Evolutionary conservation across 2,888 invertebrate species (phyloP).

Genomic region (Scelioninae gen. 1): DNA sequence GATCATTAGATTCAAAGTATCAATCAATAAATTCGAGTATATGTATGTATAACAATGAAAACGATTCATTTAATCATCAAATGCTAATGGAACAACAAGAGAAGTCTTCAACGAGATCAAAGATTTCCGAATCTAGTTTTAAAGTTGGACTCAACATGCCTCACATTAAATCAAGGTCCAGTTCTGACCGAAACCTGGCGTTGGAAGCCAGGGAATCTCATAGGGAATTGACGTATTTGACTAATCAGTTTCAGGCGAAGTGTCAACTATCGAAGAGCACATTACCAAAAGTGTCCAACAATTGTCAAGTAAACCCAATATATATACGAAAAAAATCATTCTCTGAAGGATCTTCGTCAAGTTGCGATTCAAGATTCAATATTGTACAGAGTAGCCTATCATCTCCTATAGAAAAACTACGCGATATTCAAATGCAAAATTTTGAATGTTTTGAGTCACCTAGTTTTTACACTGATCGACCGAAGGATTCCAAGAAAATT

Average conservation of each 20-base stretch:
- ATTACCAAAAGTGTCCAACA: background rate
- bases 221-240: slow-evolving; percentile 30
- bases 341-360: slow-evolving; percentile 18
- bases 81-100: slow-evolving; percentile 39
- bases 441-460: slow-evolving; percentile 24
- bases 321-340: slow-evolving; percentile 32
- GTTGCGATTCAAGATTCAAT: slow-evolving; percentile 12
- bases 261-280: slow-evolving; percentile 24
- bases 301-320: slow-evolving; percentile 20
- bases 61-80: slow-evolving; percentile 36
- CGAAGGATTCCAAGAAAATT: slow-evolving; percentile 24
- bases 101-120: slow-evolving; percentile 41
- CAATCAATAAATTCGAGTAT: slow-evolving; percentile 72
- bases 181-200: slow-evolving; percentile 32
- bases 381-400: slow-evolving; percentile 38
- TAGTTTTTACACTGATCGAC: slow-evolving; percentile 56
- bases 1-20: slow-evolving; percentile 58
- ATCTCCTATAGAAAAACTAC: slow-evolving; percentile 18
- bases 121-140: slow-evolving; percentile 47
- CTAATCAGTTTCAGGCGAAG: slow-evolving; percentile 45
- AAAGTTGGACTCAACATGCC: slow-evolving; percentile 43
- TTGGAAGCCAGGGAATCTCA: slow-evolving; percentile 15
- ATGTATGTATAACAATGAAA: slow-evolving; percentile 72
- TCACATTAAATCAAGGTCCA: slow-evolving; percentile 54
- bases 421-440: slow-evolving; percentile 18